Percentiles rank a stretch among this genome's conserved stretches.
Conservation (phyloP, 2,888 invertebrate genomes). For the Drosophila colorata region DNA sequence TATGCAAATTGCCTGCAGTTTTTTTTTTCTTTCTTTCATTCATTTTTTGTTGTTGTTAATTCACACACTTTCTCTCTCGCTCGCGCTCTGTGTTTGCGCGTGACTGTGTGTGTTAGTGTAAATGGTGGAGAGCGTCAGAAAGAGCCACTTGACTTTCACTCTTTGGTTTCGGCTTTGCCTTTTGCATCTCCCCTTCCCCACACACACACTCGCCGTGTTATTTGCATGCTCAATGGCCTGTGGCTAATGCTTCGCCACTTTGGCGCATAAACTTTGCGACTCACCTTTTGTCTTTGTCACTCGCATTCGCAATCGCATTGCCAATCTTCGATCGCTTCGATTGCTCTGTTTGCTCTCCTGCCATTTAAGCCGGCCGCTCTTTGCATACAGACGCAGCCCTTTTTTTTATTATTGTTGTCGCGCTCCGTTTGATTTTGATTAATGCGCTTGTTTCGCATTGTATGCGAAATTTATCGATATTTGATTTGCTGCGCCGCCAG, state of each 20-base stretch:
- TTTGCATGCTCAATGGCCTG: constrained; percentile 71
- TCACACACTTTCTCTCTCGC: constrained; percentile 17
- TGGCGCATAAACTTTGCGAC: constrained; percentile 61
- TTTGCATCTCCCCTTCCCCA: constrained; percentile 10
- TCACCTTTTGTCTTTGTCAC: constrained; percentile 19
- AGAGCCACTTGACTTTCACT: constrained; percentile 77
- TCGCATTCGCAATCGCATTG: constrained; percentile 14
- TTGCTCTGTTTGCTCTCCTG: constrained; percentile 39
- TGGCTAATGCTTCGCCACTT: constrained; percentile 62
- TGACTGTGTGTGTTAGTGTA: neutral
- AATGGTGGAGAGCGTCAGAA: constrained; percentile 57
- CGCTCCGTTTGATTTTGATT: constrained; percentile 60
- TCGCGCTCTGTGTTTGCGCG: constrained; percentile 7
- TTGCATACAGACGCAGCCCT: constrained; percentile 58
- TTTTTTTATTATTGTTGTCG: constrained; percentile 46
- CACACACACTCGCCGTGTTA: constrained; percentile 24
- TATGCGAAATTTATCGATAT: constrained; percentile 74
- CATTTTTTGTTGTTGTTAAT: constrained; percentile 2
- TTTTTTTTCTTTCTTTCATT: constrained; percentile 15
- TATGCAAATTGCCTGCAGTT: constrained; percentile 68
- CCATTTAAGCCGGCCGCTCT: constrained; percentile 41
- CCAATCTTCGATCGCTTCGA: constrained; percentile 34
- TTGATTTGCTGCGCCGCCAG: constrained; percentile 69
- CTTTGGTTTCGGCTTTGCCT: constrained; percentile 35
- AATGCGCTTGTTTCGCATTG: constrained; percentile 70